Evolutionary conservation across 2,113 vertebrate genomes (phyloP).

Genomic region (Neogobius melanostomus): DNA sequence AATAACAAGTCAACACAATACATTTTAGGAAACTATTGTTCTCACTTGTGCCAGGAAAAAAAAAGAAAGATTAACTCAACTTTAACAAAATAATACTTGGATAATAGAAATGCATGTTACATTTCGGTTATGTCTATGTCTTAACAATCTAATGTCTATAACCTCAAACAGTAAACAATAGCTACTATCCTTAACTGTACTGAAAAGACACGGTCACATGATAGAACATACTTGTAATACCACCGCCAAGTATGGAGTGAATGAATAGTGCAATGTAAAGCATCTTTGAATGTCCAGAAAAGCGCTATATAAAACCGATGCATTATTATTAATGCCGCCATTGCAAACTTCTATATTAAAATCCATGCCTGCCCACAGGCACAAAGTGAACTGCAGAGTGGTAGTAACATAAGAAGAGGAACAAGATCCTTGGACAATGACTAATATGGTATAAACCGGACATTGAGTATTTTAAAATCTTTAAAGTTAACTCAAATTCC

Average conservation of each 20-base stretch:
- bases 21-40: too few relatives aligned
- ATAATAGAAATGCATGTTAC: background rate
- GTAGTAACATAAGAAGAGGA: background rate
- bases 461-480: background rate
- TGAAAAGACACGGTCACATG: background rate
- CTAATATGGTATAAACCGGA: background rate
- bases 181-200: background rate
- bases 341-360: background rate
- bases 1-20: too few relatives aligned
- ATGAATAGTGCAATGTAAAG: too few relatives aligned
- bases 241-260: background rate
- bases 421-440: background rate
- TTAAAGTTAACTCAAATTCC: background rate
- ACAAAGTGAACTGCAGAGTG: background rate
- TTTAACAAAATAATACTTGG: background rate
- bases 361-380: background rate
- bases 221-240: background rate
- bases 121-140: background rate
- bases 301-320: too few relatives aligned
- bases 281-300: too few relatives aligned
- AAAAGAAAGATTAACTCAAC: too few relatives aligned
- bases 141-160: background rate
- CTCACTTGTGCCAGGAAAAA: too few relatives aligned
- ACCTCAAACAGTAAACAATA: too few relatives aligned
- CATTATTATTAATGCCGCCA: background rate